Percentiles rank a stretch among this genome's conserved stretches.
phyloP scores from a whole-genome alignment of 2,797 vertebrate genomes.

The Halcyon leucocephala region DNA sequence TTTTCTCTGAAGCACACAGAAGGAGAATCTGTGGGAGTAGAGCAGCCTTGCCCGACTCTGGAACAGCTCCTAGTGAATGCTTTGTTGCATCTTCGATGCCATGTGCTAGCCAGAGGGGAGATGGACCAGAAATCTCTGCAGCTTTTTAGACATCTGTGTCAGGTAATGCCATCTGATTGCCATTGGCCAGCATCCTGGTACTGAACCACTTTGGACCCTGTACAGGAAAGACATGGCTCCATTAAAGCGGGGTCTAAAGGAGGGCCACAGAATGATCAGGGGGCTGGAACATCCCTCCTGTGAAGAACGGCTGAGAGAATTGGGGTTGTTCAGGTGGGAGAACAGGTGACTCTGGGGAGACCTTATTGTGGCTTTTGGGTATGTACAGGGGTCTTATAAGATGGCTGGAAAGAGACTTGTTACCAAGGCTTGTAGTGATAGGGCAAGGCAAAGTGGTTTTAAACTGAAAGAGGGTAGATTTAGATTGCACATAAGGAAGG shows the following conservation, averaged over 20 bases:
- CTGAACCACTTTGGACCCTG: background rate
- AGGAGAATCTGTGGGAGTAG: slow-evolving; percentile 33
- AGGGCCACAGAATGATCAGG: background rate
- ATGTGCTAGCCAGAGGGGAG: slow-evolving; percentile 85
- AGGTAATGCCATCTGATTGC: slow-evolving; percentile 77
- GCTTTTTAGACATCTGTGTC: slow-evolving; percentile 93
- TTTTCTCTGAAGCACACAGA: slow-evolving; percentile 75
- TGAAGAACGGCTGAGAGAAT: background rate
- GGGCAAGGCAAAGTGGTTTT: background rate
- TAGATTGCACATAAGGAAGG: background rate
- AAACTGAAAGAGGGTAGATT: background rate
- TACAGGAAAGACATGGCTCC: background rate
- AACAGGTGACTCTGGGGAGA: background rate
- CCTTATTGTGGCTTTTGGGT: background rate
- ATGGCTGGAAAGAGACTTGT: background rate
- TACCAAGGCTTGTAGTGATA: background rate
- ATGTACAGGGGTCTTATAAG: background rate
- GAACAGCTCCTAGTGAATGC: slow-evolving; percentile 87
- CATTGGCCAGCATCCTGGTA: background rate
- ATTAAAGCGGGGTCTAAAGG: background rate
- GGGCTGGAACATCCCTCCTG: background rate
- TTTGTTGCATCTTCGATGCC: slow-evolving; percentile 88
- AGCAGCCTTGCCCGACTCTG: slow-evolving; percentile 76
- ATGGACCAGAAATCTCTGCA: slow-evolving; percentile 82
- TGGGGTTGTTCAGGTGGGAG: background rate